A percentile compares a stretch with the other conserved stretches of the same genome.
Evolutionary conservation across 2,113 vertebrate species (phyloP).

Genomic region (Limnothrissa miodon): DNA sequence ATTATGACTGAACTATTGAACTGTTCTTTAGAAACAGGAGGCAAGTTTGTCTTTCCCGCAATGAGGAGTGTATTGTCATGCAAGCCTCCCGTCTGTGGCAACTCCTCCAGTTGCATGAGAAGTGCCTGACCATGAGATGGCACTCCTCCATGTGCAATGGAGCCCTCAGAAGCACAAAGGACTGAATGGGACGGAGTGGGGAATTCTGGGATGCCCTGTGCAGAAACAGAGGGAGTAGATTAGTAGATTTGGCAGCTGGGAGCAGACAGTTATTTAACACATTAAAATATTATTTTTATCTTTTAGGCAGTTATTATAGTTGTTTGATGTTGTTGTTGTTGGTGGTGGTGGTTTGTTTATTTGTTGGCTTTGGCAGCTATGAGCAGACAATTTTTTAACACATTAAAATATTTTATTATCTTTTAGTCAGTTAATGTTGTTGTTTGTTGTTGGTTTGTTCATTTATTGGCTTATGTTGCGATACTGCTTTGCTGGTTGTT

Average conservation of each 20-base stretch:
- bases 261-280: background rate
- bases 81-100: background rate
- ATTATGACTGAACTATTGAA: background rate
- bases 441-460: background rate
- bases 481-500: background rate
- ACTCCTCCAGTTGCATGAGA: slow-evolving; percentile 56
- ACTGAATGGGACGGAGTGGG: background rate
- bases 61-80: background rate
- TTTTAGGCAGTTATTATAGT: background rate
- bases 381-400: too few relatives aligned
- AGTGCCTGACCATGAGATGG: slow-evolving; percentile 67
- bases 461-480: background rate
- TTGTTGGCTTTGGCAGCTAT: too few relatives aligned
- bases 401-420: too few relatives aligned
- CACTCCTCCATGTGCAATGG: slow-evolving; percentile 54
- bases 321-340: background rate
- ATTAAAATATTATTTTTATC: background rate
- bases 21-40: background rate
- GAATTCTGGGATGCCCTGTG: background rate
- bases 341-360: background rate
- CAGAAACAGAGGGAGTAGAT: background rate
- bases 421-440: too few relatives aligned
- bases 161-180: slow-evolving; percentile 39
- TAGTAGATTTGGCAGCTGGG: background rate
- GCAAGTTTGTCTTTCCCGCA: background rate